These are phyloP conservation scores for Cryptosula pallasiana DNA, from an alignment of 2,888 invertebrate genomes.

Conservation along the genomic window DNA sequence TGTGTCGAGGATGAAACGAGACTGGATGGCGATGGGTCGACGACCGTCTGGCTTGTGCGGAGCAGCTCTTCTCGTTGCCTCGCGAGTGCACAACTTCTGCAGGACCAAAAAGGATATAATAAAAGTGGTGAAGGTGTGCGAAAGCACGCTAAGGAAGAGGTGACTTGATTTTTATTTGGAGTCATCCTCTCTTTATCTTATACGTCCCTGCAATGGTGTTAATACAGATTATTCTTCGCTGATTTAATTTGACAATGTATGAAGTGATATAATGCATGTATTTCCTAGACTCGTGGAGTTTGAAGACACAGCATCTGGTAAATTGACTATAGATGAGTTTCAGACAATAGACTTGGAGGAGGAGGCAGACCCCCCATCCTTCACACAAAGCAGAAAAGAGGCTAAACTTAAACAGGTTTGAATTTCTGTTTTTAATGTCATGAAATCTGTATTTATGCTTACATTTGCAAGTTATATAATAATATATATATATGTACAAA, in stretches of 20 bases:
- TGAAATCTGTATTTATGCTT: too few species aligned
- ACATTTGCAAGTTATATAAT: background rate
- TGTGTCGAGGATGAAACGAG: constrained; percentile 94
- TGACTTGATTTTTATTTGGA: too few species aligned
- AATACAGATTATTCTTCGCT: too few species aligned
- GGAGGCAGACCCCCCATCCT: constrained; percentile 92
- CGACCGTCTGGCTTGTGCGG: constrained; percentile 96
- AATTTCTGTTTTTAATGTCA: too few species aligned
- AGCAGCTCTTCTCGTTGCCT: constrained; percentile 90
- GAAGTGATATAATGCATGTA: too few species aligned
- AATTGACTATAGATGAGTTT: constrained; percentile 90
- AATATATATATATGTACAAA: background rate
- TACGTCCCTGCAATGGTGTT: too few species aligned
- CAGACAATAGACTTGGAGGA: constrained; percentile 93
- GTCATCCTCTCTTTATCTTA: too few species aligned
- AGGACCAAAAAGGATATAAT: constrained; percentile 81
- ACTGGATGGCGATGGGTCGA: constrained; percentile 92
- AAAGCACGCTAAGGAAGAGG: constrained; percentile 83
- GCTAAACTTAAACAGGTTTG: constrained; percentile 59
- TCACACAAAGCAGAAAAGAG: constrained; percentile 80
- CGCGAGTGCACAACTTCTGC: constrained; percentile 84
- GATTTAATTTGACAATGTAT: too few species aligned
- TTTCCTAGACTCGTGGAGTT: constrained; percentile 72
- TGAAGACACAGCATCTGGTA: constrained; percentile 91
- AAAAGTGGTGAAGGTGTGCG: constrained; percentile 90